These are phyloP conservation scores for Sipunculus nudus DNA, from an alignment of 2,888 invertebrate species.

Conservation along the genomic window DNA sequence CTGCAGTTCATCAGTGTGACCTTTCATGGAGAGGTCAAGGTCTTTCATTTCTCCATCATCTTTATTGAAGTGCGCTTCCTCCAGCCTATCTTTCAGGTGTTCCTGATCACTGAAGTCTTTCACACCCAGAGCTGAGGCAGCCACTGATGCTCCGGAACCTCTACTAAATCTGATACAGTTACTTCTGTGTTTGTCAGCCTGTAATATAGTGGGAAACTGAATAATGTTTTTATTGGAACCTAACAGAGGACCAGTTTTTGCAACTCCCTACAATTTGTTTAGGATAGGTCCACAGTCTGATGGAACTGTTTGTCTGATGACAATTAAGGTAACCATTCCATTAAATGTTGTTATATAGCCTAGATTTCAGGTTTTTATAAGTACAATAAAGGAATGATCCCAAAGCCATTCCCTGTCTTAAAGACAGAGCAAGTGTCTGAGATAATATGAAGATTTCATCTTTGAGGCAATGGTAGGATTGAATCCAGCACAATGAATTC, in stretches of 20 bases:
- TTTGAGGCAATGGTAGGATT: no score
- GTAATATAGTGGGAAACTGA: conserved; percentile 1
- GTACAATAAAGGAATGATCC: no score
- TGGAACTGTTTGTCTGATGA: no score
- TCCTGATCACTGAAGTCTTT: conserved; percentile 68
- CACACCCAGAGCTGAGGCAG: conserved; percentile 78
- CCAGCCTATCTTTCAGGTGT: conserved; percentile 75
- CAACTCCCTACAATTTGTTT: no score
- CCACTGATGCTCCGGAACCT: conserved; percentile 73
- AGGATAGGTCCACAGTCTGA: no score
- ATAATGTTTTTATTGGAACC: neutral
- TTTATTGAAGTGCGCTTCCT: conserved; percentile 73
- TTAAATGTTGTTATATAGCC: no score
- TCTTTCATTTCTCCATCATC: conserved; percentile 79
- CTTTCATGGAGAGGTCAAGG: conserved; percentile 82
- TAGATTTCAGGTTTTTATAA: no score
- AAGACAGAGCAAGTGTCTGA: no score
- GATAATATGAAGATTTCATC: no score
- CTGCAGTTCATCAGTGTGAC: conserved; percentile 79
- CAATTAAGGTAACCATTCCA: no score
- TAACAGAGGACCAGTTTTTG: neutral
- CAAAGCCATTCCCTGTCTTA: no score
- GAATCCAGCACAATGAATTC: no score
- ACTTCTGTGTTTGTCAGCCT: conserved; percentile 78
- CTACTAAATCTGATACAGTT: conserved; percentile 73